These are phyloP conservation scores for Muntiacus reevesi DNA, from an alignment of 2,113 vertebrate species.

Conservation along the genomic window DNA sequence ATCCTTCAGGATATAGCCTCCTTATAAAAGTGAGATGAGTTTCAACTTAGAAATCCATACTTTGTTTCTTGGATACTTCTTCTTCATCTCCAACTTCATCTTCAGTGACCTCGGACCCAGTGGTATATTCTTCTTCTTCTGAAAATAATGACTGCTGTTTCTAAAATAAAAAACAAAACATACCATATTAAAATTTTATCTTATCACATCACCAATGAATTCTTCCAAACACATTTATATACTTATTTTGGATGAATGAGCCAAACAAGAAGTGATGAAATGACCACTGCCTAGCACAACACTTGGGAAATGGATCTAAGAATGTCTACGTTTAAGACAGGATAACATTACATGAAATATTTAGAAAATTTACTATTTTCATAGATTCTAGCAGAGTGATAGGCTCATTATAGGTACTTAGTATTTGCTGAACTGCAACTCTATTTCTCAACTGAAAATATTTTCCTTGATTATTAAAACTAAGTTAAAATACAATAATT, in stretches of 20 bases:
- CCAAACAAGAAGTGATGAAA: slow-evolving; percentile 11
- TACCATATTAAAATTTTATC: not conserved
- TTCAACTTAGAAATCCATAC: slow-evolving; percentile 75
- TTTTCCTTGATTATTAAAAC: not conserved
- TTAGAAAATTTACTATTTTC: slow-evolving; percentile 3
- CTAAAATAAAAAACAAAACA: slow-evolving; percentile 72
- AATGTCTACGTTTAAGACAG: not conserved
- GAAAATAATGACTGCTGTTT: slow-evolving; percentile 93
- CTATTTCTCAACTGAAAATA: not conserved
- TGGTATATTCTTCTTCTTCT: slow-evolving; percentile 98
- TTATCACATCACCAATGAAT: not conserved
- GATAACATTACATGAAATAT: not conserved
- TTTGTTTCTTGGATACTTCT: slow-evolving; percentile 93
- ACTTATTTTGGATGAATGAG: slow-evolving; percentile 20
- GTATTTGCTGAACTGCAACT: not conserved
- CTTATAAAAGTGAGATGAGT: not conserved
- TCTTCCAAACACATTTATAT: not conserved
- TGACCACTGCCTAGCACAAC: not conserved
- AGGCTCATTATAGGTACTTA: not conserved
- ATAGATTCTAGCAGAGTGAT: not conserved
- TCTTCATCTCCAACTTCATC: slow-evolving; percentile 99
- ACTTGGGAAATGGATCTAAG: not conserved
- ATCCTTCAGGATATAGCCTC: not conserved
- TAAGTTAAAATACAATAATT: not conserved
- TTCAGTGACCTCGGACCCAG: slow-evolving; percentile 97